Base-by-base conservation (phyloP, 1,140 invertebrate species). In the Aphelenchoides avenae region DNA sequence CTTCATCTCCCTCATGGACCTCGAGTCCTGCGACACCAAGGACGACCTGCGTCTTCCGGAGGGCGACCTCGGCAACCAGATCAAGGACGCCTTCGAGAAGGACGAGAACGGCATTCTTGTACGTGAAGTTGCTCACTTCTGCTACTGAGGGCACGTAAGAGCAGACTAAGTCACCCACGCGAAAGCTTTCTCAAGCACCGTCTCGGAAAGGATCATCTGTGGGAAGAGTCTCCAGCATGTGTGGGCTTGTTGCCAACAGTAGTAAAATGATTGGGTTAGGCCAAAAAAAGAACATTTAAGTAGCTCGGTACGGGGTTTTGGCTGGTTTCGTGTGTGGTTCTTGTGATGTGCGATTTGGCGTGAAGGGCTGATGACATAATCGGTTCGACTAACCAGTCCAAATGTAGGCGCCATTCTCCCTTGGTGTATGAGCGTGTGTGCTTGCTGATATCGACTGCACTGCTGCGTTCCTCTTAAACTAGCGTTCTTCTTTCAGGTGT, bases 71-170 rank as follows among this genome's bases (percentile, higher is more conserved):
- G 71, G 69, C 22, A 52, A 52, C 37, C 62, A 73, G 43, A 75
- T 73, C 15, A 73, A 70, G 27, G 66, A 58, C 9, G 73, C 72
- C 36, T 70, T 73, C 46, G 73, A 76, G n/a, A 73, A 73, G 43
- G 71, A 73, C 50, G 71, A 73, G 18, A 67, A 52, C 43, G 66
- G 65, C 48, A 63, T 71, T 47, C 43, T 71, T 56, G 57, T 60
- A 33, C 30, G 29, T 58, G 9, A 46, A 2, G 18, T 26, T 54
- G 29, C 15, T 20, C 13, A 5, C 27, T 36, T 5, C 0, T 18
- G 31, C 31, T 42, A 24, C 40, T 11, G 29, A 7, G 2, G 5
- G 4, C 7, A 41, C 2, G 4, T 1, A 39, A 27, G 41, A 15
- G 40, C 15, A 24, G 18, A 20, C 22, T 52, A 3, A 42, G 13